Conservation (phyloP, 2,113 vertebrate genomes). For the Alexandromys fortis region DNA sequence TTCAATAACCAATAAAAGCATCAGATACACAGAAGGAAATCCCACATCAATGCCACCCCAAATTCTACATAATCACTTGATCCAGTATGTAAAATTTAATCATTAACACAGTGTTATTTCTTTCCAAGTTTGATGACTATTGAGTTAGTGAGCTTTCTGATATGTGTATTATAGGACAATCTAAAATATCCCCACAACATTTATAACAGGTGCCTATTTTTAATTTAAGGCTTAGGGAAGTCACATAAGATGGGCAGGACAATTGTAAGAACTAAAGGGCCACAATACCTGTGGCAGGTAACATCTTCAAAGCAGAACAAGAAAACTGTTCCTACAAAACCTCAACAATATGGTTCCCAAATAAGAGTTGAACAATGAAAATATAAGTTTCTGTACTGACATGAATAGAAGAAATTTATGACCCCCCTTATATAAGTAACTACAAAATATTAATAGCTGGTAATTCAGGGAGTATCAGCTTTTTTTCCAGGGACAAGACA, state of each 20-base stretch:
- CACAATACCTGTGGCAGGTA: no score
- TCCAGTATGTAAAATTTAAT: not conserved
- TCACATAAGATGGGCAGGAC: not conserved
- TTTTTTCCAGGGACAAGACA: not conserved
- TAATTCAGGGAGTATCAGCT: not conserved
- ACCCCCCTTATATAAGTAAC: not conserved
- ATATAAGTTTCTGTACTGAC: not conserved
- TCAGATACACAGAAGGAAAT: no score
- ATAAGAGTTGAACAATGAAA: not conserved
- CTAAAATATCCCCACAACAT: not conserved
- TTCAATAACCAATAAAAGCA: no score
- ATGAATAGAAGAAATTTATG: not conserved
- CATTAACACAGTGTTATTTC: not conserved
- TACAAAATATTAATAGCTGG: not conserved
- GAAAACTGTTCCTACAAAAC: not conserved
- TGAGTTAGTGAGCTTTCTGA: not conserved
- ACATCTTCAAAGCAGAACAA: not conserved
- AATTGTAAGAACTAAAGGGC: not conserved
- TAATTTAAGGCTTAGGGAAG: not conserved
- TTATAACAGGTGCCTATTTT: not conserved
- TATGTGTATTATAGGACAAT: not conserved
- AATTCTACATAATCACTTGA: not conserved
- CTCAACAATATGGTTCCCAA: not conserved
- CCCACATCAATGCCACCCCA: no score
- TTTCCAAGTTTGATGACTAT: not conserved